These are phyloP conservation scores for Hedya salicella DNA, from an alignment of 2,888 invertebrate species.

Conservation along the genomic window DNA sequence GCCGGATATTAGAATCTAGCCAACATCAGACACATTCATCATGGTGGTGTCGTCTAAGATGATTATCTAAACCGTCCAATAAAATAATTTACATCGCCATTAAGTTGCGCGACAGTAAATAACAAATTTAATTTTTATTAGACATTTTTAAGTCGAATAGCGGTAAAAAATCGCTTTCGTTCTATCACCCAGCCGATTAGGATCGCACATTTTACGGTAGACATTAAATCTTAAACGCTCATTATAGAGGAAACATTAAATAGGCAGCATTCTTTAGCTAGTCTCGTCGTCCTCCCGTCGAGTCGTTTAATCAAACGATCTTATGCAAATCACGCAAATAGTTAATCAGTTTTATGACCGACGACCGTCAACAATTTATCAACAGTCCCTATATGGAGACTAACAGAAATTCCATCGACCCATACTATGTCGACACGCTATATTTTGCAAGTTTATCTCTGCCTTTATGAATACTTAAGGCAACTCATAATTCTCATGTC, in stretches of 20 bases:
- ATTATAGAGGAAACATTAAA: constrained; percentile 71
- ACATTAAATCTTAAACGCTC: constrained; percentile 63
- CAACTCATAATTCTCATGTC: constrained; percentile 44
- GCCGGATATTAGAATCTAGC: constrained; percentile 40
- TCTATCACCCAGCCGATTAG: constrained; percentile 62
- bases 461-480: constrained; percentile 49
- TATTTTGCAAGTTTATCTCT: constrained; percentile 62
- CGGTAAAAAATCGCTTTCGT: constrained; percentile 67
- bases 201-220: constrained; percentile 63
- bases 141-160: constrained; percentile 68
- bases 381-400: constrained; percentile 63
- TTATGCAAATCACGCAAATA: constrained; percentile 76
- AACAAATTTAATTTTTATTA: constrained; percentile 69
- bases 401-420: constrained; percentile 62
- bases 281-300: constrained; percentile 59
- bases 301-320: constrained; percentile 66
- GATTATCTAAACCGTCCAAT: constrained; percentile 58
- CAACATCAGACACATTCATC: constrained; percentile 38
- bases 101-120: constrained; percentile 65
- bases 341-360: constrained; percentile 71
- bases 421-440: constrained; percentile 61
- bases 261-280: constrained; percentile 66
- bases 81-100: constrained; percentile 60
- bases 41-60: constrained; percentile 42
- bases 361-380: constrained; percentile 67